Conservation (phyloP, 2,797 vertebrate genomes). For the Todus mexicanus region DNA sequence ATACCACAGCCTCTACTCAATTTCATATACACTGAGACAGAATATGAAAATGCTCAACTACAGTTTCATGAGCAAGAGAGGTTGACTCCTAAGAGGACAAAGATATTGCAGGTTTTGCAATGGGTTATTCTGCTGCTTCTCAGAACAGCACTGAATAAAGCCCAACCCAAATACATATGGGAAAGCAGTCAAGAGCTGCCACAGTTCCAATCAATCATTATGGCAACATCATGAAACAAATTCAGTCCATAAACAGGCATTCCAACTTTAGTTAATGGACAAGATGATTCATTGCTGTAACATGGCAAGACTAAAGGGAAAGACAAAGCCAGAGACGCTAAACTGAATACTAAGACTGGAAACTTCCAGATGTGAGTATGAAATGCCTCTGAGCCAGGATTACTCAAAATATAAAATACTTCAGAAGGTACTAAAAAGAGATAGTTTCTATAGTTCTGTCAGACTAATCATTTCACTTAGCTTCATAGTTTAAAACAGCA, state of each 20-base stretch:
- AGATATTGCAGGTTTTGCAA: background rate
- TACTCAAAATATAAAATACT: constrained; percentile 36
- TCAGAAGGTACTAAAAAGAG: constrained; percentile 22
- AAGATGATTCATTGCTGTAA: constrained; percentile 67
- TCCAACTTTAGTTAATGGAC: constrained; percentile 61
- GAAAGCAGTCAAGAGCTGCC: constrained; percentile 50
- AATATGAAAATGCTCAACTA: constrained; percentile 13
- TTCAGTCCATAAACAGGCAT: constrained; percentile 52
- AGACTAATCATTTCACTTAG: constrained; percentile 27
- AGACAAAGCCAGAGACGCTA: constrained; percentile 20
- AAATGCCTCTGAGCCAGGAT: constrained; percentile 3
- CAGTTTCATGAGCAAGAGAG: background rate
- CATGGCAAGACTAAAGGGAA: constrained; percentile 53
- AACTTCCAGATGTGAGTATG: constrained; percentile 41
- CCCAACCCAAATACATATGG: constrained; percentile 37
- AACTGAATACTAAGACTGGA: constrained; percentile 17
- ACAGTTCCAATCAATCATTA: constrained; percentile 56
- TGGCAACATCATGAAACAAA: constrained; percentile 52
- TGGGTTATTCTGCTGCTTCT: background rate
- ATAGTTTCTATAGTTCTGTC: constrained; percentile 21
- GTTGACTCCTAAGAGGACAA: background rate
- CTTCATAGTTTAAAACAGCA: background rate
- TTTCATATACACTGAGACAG: background rate
- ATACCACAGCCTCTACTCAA: background rate
- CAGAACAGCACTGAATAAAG: background rate